These are phyloP conservation scores for Bedellia somnulentella DNA, from an alignment of 2,888 invertebrate species.

Conservation along the genomic window DNA sequence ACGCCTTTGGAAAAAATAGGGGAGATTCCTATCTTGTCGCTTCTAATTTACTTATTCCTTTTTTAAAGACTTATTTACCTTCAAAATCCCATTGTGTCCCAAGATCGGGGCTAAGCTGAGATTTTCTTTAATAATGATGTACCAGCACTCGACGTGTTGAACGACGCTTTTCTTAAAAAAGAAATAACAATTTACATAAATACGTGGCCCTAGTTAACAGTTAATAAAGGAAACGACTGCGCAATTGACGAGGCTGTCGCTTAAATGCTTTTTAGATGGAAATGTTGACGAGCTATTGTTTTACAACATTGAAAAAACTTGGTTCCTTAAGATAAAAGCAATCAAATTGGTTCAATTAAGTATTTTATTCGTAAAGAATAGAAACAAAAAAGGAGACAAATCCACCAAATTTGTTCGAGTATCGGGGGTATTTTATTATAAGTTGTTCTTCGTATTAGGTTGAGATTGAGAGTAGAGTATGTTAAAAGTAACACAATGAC, in stretches of 20 bases:
- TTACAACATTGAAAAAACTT: too few relatives aligned
- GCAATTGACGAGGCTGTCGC: conserved; percentile 45
- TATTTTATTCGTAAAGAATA: too few relatives aligned
- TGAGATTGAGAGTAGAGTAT: too few relatives aligned
- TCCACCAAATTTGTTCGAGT: too few relatives aligned
- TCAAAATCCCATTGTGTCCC: conserved; percentile 60
- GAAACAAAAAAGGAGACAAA: too few relatives aligned
- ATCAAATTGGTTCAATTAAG: conserved; percentile 15
- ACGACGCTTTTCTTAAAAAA: conserved; percentile 52
- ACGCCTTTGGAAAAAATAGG: conserved; percentile 56
- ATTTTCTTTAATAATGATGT: conserved; percentile 35
- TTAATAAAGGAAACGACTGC: conserved; percentile 56
- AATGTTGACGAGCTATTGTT: conserved; percentile 48
- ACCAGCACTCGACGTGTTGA: conserved; percentile 46
- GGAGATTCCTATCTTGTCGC: conserved; percentile 77
- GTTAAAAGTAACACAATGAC: conserved; percentile 48
- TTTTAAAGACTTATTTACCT: conserved; percentile 75
- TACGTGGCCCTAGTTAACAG: conserved; percentile 57
- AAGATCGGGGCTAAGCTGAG: conserved; percentile 32
- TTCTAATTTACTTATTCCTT: conserved; percentile 81
- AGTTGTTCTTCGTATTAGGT: too few relatives aligned
- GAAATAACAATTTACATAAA: conserved; percentile 62
- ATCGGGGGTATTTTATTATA: too few relatives aligned
- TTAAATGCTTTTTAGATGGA: conserved; percentile 49
- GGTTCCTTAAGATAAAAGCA: too few relatives aligned